Conservation (phyloP, 2,113 vertebrate species). For the Seriola quinqueradiata region DNA sequence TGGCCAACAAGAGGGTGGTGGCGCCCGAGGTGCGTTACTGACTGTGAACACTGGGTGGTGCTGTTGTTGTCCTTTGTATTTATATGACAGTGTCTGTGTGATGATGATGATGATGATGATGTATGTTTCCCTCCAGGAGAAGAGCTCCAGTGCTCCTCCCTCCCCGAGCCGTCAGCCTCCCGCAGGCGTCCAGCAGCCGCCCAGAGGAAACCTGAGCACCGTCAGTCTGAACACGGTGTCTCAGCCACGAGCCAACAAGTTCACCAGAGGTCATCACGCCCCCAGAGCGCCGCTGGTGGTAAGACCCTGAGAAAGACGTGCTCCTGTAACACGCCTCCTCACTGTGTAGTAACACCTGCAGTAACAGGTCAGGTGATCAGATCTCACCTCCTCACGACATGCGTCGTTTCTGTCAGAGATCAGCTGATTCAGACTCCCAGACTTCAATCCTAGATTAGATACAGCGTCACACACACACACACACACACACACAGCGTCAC, state of each 20-base stretch:
- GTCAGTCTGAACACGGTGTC: slow-evolving; percentile 91
- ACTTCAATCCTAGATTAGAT: too few species aligned
- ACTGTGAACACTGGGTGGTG: background rate
- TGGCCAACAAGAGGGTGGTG: slow-evolving; percentile 90
- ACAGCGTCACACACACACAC: too few species aligned
- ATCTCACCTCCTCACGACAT: too few species aligned
- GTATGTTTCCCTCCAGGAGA: slow-evolving; percentile 79
- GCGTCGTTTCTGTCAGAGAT: too few species aligned
- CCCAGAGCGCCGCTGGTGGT: slow-evolving; percentile 84
- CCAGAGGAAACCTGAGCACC: slow-evolving; percentile 87
- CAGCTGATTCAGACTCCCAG: too few species aligned
- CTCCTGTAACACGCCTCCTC: too few species aligned
- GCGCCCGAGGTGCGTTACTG: slow-evolving; percentile 35
- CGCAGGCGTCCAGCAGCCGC: slow-evolving; percentile 65
- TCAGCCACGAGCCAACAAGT: slow-evolving; percentile 87
- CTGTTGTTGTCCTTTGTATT: background rate
- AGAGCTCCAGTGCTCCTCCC: slow-evolving; percentile 87
- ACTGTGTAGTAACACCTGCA: too few species aligned
- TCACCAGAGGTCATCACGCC: slow-evolving; percentile 85
- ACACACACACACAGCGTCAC: too few species aligned
- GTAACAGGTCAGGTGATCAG: too few species aligned
- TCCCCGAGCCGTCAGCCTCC: slow-evolving; percentile 84
- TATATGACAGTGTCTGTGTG: too few species aligned
- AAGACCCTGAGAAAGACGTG: slow-evolving; percentile 15
- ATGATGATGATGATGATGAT: background rate